These are phyloP conservation scores for Drosophila funebris DNA, from an alignment of 1,140 invertebrate genomes.

Conservation along the genomic window DNA sequence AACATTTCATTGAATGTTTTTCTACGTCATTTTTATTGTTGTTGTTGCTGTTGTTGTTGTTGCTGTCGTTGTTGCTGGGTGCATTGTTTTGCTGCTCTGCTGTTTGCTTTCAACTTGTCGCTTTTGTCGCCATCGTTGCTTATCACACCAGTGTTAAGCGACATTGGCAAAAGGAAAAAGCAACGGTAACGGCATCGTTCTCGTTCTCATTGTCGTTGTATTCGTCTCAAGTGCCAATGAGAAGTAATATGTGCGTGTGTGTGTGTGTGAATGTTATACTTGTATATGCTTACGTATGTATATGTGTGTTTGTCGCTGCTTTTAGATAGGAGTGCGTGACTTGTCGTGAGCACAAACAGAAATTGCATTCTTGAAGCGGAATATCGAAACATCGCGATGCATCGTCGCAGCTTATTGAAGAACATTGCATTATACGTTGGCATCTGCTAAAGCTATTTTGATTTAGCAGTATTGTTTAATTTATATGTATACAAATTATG, in stretches of 20 bases:
- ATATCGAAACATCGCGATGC: too few species aligned
- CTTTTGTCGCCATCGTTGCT: slow-evolving; percentile 18
- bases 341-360: not conserved
- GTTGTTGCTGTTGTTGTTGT: slow-evolving; percentile 4
- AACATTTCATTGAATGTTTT: slow-evolving; percentile 51
- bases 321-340: slow-evolving; percentile 1
- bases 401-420: too few species aligned
- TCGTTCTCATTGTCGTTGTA: not conserved
- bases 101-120: slow-evolving; percentile 58
- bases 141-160: slow-evolving; percentile 48
- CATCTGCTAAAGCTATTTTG: too few species aligned
- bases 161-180: slow-evolving; percentile 8
- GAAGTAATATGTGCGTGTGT: not conserved
- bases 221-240: slow-evolving; percentile 35
- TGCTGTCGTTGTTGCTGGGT: slow-evolving; percentile 23
- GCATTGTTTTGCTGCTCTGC: slow-evolving; percentile 27
- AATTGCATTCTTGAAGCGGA: not conserved
- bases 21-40: slow-evolving; percentile 2
- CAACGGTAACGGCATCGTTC: not conserved
- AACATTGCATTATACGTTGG: too few species aligned
- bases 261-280: not conserved
- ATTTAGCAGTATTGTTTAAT: too few species aligned
- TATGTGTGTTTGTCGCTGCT: not conserved
- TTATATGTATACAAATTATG: too few species aligned
- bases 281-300: not conserved